phyloP scores from a whole-genome alignment of 2,797 vertebrate genomes.

The Sebastes itinus region DNA sequence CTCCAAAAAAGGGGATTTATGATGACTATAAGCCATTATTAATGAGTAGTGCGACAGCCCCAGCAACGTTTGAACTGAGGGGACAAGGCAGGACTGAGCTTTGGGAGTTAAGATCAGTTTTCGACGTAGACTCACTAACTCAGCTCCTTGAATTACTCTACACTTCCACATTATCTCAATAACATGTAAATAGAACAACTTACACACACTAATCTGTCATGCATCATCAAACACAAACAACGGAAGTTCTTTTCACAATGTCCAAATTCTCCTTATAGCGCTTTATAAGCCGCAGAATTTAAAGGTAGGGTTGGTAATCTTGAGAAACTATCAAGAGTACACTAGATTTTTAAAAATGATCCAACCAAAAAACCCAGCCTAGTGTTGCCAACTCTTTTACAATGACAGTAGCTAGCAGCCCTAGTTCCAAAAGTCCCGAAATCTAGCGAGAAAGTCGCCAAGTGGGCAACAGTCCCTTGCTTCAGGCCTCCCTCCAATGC shows the following conservation, averaged over 20 bases:
- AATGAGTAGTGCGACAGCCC: neutral
- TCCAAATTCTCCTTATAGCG: neutral
- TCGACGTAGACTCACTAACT: neutral
- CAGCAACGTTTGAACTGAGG: neutral
- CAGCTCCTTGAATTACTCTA: neutral
- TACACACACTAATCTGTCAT: neutral
- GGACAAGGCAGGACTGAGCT: neutral
- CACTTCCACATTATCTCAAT: neutral
- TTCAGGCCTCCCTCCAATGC: no score
- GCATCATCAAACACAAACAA: neutral
- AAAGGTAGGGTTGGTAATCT: no score
- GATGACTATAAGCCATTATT: neutral
- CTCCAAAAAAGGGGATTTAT: neutral
- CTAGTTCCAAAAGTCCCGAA: no score
- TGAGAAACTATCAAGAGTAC: no score
- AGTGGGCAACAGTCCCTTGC: no score
- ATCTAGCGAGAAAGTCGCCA: no score
- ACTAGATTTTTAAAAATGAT: no score
- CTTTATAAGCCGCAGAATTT: neutral
- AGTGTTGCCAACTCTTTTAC: no score
- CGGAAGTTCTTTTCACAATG: neutral
- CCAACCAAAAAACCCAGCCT: fast-evolving
- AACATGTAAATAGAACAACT: neutral
- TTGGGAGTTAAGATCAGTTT: neutral
- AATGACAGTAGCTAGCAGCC: no score